phyloP scores from a whole-genome alignment of 2,888 invertebrate species.

The Tribolium freemani region DNA sequence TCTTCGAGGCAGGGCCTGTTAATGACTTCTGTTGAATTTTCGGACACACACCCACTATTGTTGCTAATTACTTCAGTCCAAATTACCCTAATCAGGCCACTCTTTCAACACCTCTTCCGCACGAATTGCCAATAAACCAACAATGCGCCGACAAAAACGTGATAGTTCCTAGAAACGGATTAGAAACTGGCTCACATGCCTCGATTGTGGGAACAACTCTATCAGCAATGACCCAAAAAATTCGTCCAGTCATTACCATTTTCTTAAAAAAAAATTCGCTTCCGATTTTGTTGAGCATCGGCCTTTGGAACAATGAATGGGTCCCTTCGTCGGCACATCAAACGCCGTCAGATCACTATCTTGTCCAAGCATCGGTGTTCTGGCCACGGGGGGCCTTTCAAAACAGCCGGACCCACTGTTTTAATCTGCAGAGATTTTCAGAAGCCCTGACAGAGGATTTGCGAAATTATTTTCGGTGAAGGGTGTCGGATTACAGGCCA shows the following conservation, averaged over 20 bases:
- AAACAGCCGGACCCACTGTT: slow-evolving; percentile 38
- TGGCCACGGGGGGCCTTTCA: slow-evolving; percentile 39
- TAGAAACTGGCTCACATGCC: not conserved
- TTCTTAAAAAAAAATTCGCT: not conserved
- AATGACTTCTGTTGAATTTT: too few species aligned
- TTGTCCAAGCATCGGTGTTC: slow-evolving; percentile 17
- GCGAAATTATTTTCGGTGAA: slow-evolving; percentile 35
- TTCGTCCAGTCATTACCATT: not conserved
- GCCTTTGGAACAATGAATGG: slow-evolving; percentile 24
- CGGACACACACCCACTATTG: too few species aligned
- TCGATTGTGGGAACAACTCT: not conserved
- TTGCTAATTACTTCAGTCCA: too few species aligned
- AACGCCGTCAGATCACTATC: slow-evolving; percentile 31
- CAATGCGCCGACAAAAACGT: not conserved
- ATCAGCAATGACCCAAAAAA: not conserved
- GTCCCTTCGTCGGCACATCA: slow-evolving; percentile 32
- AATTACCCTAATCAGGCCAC: not conserved
- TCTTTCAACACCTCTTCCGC: slow-evolving; percentile 10
- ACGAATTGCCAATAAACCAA: not conserved
- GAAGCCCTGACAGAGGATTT: slow-evolving; percentile 26
- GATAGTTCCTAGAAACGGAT: not conserved
- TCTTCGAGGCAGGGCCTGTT: too few species aligned
- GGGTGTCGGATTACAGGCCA: slow-evolving; percentile 28
- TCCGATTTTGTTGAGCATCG: slow-evolving; percentile 3
- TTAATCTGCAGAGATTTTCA: slow-evolving; percentile 35